Evolutionary conservation across 2,888 invertebrate species (phyloP).

Genomic region (Dendrolimus pini): DNA sequence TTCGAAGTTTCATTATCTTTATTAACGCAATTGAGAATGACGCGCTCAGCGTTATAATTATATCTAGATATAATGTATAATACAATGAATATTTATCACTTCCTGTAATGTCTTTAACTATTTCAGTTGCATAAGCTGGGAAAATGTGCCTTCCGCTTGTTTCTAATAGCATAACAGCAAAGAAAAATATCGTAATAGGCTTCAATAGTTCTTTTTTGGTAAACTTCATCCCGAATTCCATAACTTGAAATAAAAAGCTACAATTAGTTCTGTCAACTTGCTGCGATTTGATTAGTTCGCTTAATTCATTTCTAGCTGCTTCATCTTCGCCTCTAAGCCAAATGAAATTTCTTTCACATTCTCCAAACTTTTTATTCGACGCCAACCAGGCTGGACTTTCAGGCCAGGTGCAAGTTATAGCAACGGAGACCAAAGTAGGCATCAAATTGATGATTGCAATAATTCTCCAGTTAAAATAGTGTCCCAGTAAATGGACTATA

Average conservation of each 20-base stretch:
- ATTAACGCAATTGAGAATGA: slow-evolving; percentile 16
- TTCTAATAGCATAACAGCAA: slow-evolving; percentile 29
- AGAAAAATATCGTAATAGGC: slow-evolving; percentile 27
- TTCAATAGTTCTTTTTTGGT: slow-evolving; percentile 25
- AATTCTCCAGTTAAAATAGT: slow-evolving; percentile 29
- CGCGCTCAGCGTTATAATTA: slow-evolving; percentile 31
- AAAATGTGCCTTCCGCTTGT: slow-evolving; percentile 36
- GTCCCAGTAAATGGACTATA: slow-evolving; percentile 27
- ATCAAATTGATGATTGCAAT: slow-evolving; percentile 24
- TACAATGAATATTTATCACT: slow-evolving; percentile 27
- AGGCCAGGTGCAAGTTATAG: slow-evolving; percentile 54
- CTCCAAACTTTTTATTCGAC: slow-evolving; percentile 15
- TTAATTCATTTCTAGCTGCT: slow-evolving; percentile 17
- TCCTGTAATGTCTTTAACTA: slow-evolving; percentile 28
- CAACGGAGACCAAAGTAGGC: slow-evolving; percentile 20
- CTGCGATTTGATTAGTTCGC: slow-evolving; percentile 22
- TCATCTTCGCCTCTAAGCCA: slow-evolving; percentile 56
- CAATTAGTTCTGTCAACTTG: slow-evolving; percentile 6
- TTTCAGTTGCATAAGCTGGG: slow-evolving; percentile 32
- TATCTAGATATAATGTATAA: slow-evolving; percentile 31
- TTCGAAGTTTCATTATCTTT: slow-evolving; percentile 21
- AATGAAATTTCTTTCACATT: slow-evolving; percentile 62
- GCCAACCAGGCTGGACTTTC: slow-evolving; percentile 80
- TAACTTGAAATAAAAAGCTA: slow-evolving; percentile 4
- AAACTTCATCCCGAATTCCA: slow-evolving; percentile 15